Base-by-base conservation (phyloP, 2,888 invertebrate species). In the Candidula unifasciata region DNA sequence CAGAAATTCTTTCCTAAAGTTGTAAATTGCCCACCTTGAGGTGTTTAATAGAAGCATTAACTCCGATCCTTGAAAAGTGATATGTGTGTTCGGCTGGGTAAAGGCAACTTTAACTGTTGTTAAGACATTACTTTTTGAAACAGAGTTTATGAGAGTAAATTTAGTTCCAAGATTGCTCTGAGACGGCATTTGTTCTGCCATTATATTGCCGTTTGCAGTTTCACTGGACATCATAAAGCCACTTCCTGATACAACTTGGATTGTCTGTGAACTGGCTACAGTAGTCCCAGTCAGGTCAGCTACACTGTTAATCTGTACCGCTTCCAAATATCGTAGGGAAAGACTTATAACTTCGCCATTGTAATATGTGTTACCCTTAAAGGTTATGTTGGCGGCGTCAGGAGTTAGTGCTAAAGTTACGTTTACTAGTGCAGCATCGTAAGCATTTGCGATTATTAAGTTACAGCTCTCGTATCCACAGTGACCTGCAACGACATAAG, bases 261-360 rank as follows among this genome's bases (percentile, higher is more conserved):
- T 24, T 16, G 73, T 35, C 18, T 2, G 24, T 16, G 73, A 60
- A 16, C 73, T 44, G n/a, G 27, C 13, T 18, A 82, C n/a, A 54
- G n/a, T 8, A 64, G 74, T 82, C 13, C 82, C 82, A 21, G 73
- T 82, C 0, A 82, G 8, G 44, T 82, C 74, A n/a, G 21, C 60
- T 21, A 21, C 57, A 33, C 71, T 27, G 10, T 52, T 6, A 37
- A 81, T 24, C 60, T 81, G 69, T 8, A 81, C 30, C 10, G 37
- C 16, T 21, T 81, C 35, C 37, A 21, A 73, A 37, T n/a, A 24
- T 13, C 18, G 2, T 18, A 81, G 60, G 2, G 10, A 2, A 10
- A 60, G n/a, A 27, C 24, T 10, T 0, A 81, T 24, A 2, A 60
- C 16, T 13, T 35, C 60, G 13, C 37, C 35, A 73, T 81, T 71